Evolutionary conservation across 2,797 vertebrate species (phyloP), one percentile per base, ranked within the genome.

Genomic region (Anabas testudineus): DNA sequence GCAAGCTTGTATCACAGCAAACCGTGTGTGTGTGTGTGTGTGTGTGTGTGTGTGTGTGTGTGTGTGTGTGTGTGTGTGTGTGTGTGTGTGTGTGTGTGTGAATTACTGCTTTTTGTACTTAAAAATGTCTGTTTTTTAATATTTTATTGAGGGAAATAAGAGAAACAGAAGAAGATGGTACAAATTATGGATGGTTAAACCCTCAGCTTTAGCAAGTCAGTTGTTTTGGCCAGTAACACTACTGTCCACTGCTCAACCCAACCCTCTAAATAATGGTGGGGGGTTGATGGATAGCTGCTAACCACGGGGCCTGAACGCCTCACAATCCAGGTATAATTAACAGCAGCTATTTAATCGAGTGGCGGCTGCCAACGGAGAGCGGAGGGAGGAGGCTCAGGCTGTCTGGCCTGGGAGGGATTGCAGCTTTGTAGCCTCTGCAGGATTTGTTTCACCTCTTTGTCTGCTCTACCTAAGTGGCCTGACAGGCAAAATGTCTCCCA

Each of bases 241-340:
- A 16, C 26, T 53, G 53, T 68, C 71, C 80, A 45, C 53, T 32
- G 19, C n/a, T 63, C 37, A 61, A 26, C 21, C 58, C 15, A 68
- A 55, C 59, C 70, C 47, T 59, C 34, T 68, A 37, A 71, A 91
- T 84, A 74, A 87, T 90, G 77, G 76, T 83, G 85, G 88, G 86
- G 83, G 65, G 59, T 76, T 87, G 83, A 86, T 86, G 92, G 94
- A 91, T 89, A 93, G 89, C 90, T 87, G 87, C 90, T 78, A 87
- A 92, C 82, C 75, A n/a, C 74, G 80, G 88, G 87, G 88, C 81
- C 83, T 37, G 71, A 86, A 85, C 79, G 90, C 87, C 82, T 93
- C 91, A 91, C 80, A 85, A 91, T 88, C 82, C 81, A 72, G 88
- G 90, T 90, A 93, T 94, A 94, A 95, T 94, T 94, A 95, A 95